Evolutionary conservation across 2,797 vertebrate genomes (phyloP).

Genomic region (Galaxias olidus): DNA sequence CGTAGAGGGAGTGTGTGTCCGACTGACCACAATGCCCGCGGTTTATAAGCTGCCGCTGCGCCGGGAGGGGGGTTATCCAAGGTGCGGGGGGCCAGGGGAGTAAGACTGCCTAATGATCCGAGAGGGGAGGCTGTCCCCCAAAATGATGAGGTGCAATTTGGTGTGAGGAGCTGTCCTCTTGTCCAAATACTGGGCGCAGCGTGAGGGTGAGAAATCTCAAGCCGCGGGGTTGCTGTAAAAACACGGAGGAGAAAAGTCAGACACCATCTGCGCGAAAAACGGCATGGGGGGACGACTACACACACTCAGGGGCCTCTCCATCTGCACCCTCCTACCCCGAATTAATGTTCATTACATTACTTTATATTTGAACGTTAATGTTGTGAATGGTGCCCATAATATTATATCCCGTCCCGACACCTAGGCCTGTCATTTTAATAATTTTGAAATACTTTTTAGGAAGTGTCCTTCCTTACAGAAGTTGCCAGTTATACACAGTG

Average conservation of each 20-base stretch:
- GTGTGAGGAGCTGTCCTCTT: slow-evolving; percentile 66
- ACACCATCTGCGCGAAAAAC: slow-evolving; percentile 57
- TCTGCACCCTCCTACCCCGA: no score
- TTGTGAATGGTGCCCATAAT: no score
- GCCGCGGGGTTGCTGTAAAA: slow-evolving; percentile 79
- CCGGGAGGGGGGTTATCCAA: slow-evolving; percentile 9
- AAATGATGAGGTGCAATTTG: slow-evolving; percentile 52
- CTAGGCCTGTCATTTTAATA: no score
- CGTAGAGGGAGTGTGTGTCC: slow-evolving; percentile 34
- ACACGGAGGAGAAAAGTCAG: slow-evolving; percentile 67
- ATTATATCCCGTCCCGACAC: no score
- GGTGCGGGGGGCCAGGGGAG: slow-evolving; percentile 13
- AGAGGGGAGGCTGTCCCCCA: slow-evolving; percentile 27
- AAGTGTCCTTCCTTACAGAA: no score
- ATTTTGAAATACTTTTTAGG: no score
- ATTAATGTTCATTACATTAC: no score
- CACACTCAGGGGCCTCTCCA: not conserved
- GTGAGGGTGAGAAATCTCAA: slow-evolving; percentile 49
- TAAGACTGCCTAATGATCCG: slow-evolving; percentile 28
- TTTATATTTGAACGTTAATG: no score
- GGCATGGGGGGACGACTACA: slow-evolving; percentile 53
- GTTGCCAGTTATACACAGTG: no score
- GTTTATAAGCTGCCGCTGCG: slow-evolving; percentile 44
- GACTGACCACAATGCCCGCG: slow-evolving; percentile 4
- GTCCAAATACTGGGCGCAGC: slow-evolving; percentile 29